These are phyloP conservation scores for Cossypha dichroa DNA, from an alignment of 2,797 vertebrate genomes.

Conservation along the genomic window DNA sequence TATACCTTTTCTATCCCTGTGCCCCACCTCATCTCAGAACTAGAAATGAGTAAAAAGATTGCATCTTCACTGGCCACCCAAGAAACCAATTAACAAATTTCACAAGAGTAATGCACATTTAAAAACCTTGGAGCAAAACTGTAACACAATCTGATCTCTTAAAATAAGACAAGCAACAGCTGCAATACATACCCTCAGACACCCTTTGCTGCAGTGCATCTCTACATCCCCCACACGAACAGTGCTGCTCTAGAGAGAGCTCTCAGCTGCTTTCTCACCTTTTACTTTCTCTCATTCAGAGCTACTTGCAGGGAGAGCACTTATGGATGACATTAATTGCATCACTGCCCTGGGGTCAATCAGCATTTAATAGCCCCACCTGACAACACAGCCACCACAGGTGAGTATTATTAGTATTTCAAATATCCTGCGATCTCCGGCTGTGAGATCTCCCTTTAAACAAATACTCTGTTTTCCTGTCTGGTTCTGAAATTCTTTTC, in stretches of 20 bases:
- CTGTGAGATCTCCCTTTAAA: neutral
- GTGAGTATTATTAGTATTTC: neutral
- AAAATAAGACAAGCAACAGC: neutral
- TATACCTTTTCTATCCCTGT: accelerated
- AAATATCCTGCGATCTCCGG: neutral
- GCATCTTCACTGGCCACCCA: accelerated
- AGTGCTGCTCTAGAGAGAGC: accelerated
- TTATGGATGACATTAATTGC: neutral
- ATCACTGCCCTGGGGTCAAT: neutral
- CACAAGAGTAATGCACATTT: neutral
- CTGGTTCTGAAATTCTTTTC: neutral
- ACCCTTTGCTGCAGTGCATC: neutral
- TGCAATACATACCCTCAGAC: neutral
- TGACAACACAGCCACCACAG: neutral
- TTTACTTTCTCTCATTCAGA: neutral
- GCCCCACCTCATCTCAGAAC: accelerated
- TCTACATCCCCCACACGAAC: neutral
- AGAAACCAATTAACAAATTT: neutral
- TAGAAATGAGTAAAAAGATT: neutral
- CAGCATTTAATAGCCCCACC: neutral
- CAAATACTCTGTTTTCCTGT: neutral
- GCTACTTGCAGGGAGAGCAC: accelerated
- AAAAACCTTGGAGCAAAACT: neutral
- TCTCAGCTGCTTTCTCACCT: accelerated
- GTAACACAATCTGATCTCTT: neutral